phyloP scores from a whole-genome alignment of 2,113 vertebrate genomes.

The Corythoichthys intestinalis region DNA sequence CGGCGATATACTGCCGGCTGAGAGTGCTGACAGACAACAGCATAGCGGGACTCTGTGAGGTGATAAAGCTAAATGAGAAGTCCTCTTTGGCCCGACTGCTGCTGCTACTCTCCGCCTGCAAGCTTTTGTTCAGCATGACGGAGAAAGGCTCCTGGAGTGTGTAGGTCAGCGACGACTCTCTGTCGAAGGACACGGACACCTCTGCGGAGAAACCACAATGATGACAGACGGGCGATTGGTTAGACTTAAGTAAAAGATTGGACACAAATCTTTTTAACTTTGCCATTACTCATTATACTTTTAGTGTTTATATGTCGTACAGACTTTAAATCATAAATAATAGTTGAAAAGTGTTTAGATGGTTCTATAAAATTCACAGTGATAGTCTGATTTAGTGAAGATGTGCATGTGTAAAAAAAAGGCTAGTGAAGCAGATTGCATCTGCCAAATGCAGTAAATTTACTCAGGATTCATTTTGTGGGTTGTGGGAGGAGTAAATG shows the following conservation, averaged over 20 bases:
- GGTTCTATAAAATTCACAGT: not conserved
- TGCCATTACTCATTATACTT: no score
- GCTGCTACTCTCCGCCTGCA: constrained; percentile 73
- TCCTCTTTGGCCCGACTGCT: constrained; percentile 78
- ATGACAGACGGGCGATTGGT: not conserved
- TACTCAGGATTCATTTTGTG: not conserved
- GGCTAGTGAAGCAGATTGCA: not conserved
- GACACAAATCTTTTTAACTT: not conserved
- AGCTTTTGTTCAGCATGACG: constrained; percentile 85
- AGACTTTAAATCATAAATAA: no score
- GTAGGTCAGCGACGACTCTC: constrained; percentile 85
- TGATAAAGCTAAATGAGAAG: constrained; percentile 86
- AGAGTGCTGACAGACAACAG: constrained; percentile 85
- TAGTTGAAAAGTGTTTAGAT: no score
- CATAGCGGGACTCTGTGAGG: constrained; percentile 82
- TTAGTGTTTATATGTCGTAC: no score
- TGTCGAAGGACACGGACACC: constrained; percentile 91
- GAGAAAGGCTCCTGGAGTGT: constrained; percentile 92
- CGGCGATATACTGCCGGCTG: constrained; percentile 84
- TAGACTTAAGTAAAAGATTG: not conserved
- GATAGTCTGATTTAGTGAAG: not conserved
- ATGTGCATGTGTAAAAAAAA: not conserved
- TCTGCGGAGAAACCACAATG: constrained; percentile 68
- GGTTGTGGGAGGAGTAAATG: not conserved
- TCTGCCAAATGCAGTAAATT: not conserved